Percentiles rank a stretch among this genome's conserved stretches.
Evolutionary conservation across 2,113 vertebrate genomes (phyloP).

Genomic region (Pogona vitticeps): DNA sequence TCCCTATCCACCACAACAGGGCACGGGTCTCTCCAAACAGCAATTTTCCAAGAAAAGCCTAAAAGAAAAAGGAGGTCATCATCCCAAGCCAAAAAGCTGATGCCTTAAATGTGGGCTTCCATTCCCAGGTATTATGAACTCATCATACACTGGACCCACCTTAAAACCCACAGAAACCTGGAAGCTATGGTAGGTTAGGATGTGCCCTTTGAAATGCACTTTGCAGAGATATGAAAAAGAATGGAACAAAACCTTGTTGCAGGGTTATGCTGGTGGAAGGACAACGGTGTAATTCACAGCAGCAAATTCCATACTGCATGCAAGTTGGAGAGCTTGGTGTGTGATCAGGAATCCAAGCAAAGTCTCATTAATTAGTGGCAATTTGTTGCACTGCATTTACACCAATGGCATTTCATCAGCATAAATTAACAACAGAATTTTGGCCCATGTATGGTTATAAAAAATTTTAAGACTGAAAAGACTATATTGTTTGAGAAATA

Average conservation of each 20-base stretch:
- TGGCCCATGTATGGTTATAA: neutral
- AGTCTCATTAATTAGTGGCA: no score
- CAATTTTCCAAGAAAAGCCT: slow-evolving; percentile 89
- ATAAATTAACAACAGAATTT: no score
- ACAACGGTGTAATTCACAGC: no score
- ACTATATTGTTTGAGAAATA: neutral
- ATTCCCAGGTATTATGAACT: neutral
- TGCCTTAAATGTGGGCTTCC: neutral
- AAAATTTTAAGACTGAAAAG: neutral
- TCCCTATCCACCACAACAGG: slow-evolving; percentile 91
- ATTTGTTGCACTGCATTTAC: no score
- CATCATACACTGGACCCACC: neutral
- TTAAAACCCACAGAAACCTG: neutral
- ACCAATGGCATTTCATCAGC: no score
- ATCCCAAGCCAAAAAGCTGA: neutral
- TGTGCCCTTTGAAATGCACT: neutral
- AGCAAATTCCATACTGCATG: no score
- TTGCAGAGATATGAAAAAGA: neutral
- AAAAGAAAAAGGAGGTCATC: slow-evolving; percentile 25
- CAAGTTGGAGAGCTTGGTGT: no score
- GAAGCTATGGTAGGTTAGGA: no score
- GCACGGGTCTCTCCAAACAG: slow-evolving; percentile 88
- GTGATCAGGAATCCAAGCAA: no score
- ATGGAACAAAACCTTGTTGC: no score
- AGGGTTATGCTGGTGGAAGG: neutral